phyloP scores from a whole-genome alignment of 92 coral and sea anemone genomes.

The Epizoanthus scotinus region DNA sequence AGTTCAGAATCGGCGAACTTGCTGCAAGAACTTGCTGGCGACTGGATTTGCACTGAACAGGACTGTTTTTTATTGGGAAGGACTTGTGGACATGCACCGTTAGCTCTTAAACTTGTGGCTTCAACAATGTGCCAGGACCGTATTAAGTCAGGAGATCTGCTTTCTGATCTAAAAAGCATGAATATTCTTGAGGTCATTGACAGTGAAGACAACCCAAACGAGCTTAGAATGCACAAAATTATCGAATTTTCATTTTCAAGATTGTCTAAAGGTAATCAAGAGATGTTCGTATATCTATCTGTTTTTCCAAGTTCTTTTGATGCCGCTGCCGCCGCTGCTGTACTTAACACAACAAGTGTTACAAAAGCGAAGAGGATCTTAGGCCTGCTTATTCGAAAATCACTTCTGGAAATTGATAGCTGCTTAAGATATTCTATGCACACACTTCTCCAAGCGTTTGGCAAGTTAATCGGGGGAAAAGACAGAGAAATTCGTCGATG shows the following conservation, averaged over 20 bases:
- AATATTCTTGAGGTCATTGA: constrained; percentile 19
- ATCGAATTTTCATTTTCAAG: not conserved
- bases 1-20: not conserved
- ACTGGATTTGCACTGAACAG: not conserved
- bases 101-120: constrained; percentile 9
- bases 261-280: not conserved
- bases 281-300: not conserved
- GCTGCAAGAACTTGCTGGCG: not conserved
- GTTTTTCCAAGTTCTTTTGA: constrained; percentile 10
- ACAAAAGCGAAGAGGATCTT: not conserved
- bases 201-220: not conserved
- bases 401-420: not conserved
- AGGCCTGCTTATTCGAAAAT: not conserved
- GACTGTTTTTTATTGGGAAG: not conserved
- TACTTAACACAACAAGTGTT: not conserved
- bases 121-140: not conserved
- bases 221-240: not conserved
- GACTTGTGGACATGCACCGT: not conserved
- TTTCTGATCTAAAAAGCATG: not conserved
- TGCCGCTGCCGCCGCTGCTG: not conserved
- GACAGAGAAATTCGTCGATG: not conserved
- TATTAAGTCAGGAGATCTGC: not conserved
- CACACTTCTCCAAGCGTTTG: not conserved
- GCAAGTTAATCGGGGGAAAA: not conserved
- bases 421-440: not conserved